A percentile compares a stretch with the other conserved stretches of the same genome.
Conservation (phyloP, 2,113 vertebrate genomes). For the Scalopus aquaticus region DNA sequence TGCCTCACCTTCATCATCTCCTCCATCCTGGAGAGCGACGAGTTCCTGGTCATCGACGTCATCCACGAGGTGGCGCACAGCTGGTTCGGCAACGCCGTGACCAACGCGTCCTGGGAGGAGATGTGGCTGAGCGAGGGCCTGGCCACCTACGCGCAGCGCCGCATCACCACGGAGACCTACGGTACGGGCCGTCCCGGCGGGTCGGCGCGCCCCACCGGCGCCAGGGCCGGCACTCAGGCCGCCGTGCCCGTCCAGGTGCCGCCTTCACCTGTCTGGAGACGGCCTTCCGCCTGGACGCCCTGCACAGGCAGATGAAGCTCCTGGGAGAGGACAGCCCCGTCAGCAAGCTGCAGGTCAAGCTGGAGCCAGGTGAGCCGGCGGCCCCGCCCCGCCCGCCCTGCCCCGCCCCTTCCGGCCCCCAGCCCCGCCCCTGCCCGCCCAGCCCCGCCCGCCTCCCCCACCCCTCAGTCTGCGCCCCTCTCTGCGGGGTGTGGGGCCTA, state of each 20-base stretch:
- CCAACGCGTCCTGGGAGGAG: constrained; percentile 98
- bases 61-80: constrained; percentile 97
- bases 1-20: constrained; percentile 99
- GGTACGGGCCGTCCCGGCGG: constrained; percentile 78
- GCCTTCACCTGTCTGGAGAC: constrained; percentile 97
- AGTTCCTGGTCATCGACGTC: constrained; percentile 96
- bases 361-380: constrained; percentile 92
- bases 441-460: too few relatives aligned
- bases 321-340: constrained; percentile 96
- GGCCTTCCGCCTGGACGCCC: constrained; percentile 94
- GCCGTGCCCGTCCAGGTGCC: constrained; percentile 85
- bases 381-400: not conserved
- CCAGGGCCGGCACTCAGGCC: not conserved
- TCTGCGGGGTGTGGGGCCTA: too few relatives aligned
- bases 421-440: too few relatives aligned
- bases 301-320: constrained; percentile 96
- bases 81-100: constrained; percentile 98
- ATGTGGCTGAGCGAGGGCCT: constrained; percentile 99
- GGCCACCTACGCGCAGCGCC: constrained; percentile 96
- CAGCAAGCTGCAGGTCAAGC: constrained; percentile 96
- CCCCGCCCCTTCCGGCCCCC: not conserved
- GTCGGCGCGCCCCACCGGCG: rapidly evolving
- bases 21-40: constrained; percentile 97
- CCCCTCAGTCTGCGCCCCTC: too few relatives aligned
- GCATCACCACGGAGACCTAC: constrained; percentile 95